Conservation (phyloP, 2,797 vertebrate genomes). For the Neosilurus hyrtlii region DNA sequence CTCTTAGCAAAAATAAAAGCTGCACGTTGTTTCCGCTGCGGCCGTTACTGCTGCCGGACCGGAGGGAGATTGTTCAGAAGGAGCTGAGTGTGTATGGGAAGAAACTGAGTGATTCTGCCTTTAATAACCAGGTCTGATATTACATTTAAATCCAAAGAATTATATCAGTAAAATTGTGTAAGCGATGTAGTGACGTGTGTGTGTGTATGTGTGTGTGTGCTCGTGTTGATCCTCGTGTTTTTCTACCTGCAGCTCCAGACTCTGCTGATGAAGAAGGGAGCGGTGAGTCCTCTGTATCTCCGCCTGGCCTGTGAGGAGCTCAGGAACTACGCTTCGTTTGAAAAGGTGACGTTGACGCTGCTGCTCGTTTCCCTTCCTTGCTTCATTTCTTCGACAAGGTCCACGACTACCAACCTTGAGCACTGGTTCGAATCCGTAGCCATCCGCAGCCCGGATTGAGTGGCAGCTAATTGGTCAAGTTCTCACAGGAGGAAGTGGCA, state of each 20-base stretch:
- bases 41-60: conserved; percentile 72
- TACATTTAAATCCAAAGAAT: not conserved
- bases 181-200: not conserved
- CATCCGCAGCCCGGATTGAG: no score
- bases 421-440: no score
- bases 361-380: not conserved
- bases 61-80: conserved; percentile 76
- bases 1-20: conserved; percentile 68
- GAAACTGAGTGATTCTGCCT: conserved; percentile 84
- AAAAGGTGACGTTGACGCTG: conserved; percentile 73
- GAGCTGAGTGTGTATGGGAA: conserved; percentile 81
- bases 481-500: no score
- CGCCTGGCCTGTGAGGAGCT: conserved; percentile 81
- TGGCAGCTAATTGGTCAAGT: no score
- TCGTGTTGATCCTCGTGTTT: not conserved
- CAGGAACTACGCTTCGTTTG: conserved; percentile 80
- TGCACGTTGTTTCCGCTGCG: conserved; percentile 67
- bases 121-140: conserved; percentile 84
- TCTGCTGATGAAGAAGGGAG: conserved; percentile 83
- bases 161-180: not conserved
- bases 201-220: not conserved
- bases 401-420: no score
- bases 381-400: no score
- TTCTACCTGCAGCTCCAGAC: conserved; percentile 74
- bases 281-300: conserved; percentile 79